Evolutionary conservation across 2,888 invertebrate genomes (phyloP), one percentile per base, ranked within the genome.

Genomic region (Bembecia ichneumoniformis): DNA sequence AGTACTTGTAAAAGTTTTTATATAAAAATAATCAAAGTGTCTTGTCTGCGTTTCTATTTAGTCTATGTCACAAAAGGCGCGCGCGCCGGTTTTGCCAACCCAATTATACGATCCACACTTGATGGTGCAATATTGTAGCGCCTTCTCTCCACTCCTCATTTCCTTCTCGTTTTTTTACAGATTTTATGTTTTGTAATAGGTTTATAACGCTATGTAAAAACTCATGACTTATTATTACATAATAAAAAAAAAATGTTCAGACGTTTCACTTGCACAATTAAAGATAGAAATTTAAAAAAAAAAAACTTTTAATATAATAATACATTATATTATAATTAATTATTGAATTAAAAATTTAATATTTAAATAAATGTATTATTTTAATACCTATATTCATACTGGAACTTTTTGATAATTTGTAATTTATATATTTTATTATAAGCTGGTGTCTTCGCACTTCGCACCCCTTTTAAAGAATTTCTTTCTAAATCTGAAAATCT

Each of bases 61-160:
- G 54, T 72, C 45, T 52, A 35, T 59, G 62, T 3, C 52, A 43
- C 13, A 48, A 52, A 43, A 28, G 45, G 60, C 62, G 44, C 17
- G 55, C 59, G 53, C 51, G 52, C 47, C 52, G 49, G 53, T 73
- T 77, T 77, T 65, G 71, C 71, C 73, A 71, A 68, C 58, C 72
- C 73, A 74, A 77, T 78, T 75, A 77, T 74, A 64, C 53, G 66
- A 61, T 60, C 64, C 58, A 52, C 51, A 55, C 62, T 28, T 9
- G 28, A 28, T 28, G 64, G 80, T 80, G 81, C 74, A 69, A 74
- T 81, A 80, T 74, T 70, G 78, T 62, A 59, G 64, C 64, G 54
- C 54, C 59, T 58, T 52, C 58, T 49, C 58, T 55, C 50, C 52
- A 53, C 51, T 54, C 46, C 49, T 46, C 43, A 43, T 52, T 59